Evolutionary conservation across 2,797 vertebrate species (phyloP), one percentile per base, ranked within the genome.

Genomic region (Octomys mimax): DNA sequence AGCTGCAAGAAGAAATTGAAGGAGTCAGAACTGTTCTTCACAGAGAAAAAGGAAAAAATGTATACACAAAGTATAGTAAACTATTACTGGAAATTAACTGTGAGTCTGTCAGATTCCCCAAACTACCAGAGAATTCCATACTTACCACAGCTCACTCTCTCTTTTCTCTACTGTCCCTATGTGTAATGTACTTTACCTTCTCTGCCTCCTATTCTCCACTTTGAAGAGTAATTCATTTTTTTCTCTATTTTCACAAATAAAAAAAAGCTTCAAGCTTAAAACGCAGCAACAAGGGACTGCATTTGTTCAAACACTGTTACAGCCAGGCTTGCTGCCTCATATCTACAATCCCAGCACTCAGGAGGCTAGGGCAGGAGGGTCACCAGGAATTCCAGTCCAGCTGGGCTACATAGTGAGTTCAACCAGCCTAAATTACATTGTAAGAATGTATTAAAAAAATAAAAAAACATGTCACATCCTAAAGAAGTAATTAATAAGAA

Each of bases 1-100:
- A 95, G 85, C 96, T 97, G 93, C 39, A 89, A 91, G 75, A 94
- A 96, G 62, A 97, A 96, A 92, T 77, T 57, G 21, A 86, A 90
- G 64, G 64, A 86, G 85, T 96, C 86, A 98, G 85, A 92, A 77
- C 24, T 62, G 66, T 61, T 94, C 31, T 36, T 61, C 18, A 46
- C 1, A 79, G 86, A 77, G 49, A 49, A 75, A 88, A 75, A 85
- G 28, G 33, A 31, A 46, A 75, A 90, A 89, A 61, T 12, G n/a
- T 36, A 52, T 9, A 54, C 33, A 5, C 24, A 18, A 24, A 52
- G 12, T 26, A 3, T 2, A 59, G 12, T 1, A 75, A 24, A 26
- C 46, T 89, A 61, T 31, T 62, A 46, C 0, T 88, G 12, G 83
- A 94, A 96, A 77, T 87, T 70, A 66, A 71, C 24, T 54, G 14